Evolutionary conservation across 2,888 invertebrate genomes (phyloP), one percentile per base, ranked within the genome.

Genomic region (Tipula helvola): DNA sequence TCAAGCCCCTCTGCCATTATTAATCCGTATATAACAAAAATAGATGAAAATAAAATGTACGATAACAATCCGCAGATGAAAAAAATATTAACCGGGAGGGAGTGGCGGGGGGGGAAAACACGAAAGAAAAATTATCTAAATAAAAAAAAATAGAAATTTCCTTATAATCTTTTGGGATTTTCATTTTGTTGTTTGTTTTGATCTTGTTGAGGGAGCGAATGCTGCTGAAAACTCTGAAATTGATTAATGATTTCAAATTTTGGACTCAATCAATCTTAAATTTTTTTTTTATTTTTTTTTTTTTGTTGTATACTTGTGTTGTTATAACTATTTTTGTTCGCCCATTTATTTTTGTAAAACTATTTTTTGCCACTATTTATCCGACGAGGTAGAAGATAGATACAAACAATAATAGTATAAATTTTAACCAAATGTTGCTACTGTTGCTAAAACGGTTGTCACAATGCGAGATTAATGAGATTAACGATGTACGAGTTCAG

Each of bases 211-310:
- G 71, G 28, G 71, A 28, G 28, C 28, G 71, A 71, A 71, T 71
- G 28, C 71, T 71, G 28, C 71, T 71, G 28, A 71, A 71, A 28
- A 71, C 13, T 71, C 71, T 18, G 71, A 71, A 71, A 71, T 71
- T 71, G 71, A 71, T 71, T 71, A 71, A 71, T 71, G 71, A 71
- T 71, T 71, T 71, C 71, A 71, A 71, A 71, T 71, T 71, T 71
- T 71, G 71, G 71, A 71, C 71, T 71, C 71, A 71, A 71, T 71
- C 71, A 71, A 71, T 71, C 71, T 71, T 71, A 71, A 18, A 28
- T 28, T 18, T 71, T 71, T 28, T n/a, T n/a, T n/a, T n/a, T n/a
- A n/a, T n/a, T n/a, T n/a, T n/a, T n/a, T n/a, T n/a, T 71, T 28
- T 28, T 28, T 5, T 57, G 0, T 57, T 57, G n/a, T 52, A 4